Evolutionary conservation across 2,113 vertebrate genomes (phyloP).

Genomic region (Geothlypis trichas): DNA sequence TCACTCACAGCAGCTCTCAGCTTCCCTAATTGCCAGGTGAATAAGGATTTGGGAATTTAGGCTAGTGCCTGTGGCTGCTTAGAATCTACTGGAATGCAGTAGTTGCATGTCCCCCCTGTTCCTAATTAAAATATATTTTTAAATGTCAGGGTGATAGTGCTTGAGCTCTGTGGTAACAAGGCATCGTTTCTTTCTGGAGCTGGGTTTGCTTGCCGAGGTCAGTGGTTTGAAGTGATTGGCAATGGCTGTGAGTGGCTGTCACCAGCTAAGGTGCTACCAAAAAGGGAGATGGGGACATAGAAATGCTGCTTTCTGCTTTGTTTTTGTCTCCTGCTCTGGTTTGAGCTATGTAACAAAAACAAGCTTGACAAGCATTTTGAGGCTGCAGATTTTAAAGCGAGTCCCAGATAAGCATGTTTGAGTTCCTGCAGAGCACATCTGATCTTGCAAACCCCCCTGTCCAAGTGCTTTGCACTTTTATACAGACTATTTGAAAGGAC

Average conservation of each 20-base stretch:
- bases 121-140: slow-evolving; percentile 22
- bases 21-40: slow-evolving; percentile 60
- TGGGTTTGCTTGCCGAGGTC: neutral
- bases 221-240: neutral
- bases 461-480: neutral
- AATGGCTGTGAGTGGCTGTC: neutral
- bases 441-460: neutral
- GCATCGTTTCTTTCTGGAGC: neutral
- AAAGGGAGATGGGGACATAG: neutral
- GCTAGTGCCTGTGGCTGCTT: slow-evolving; percentile 6
- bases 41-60: slow-evolving; percentile 7
- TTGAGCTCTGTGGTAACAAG: neutral
- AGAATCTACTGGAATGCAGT: neutral
- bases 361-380: slow-evolving; percentile 33
- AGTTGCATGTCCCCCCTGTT: neutral
- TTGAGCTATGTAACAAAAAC: slow-evolving; percentile 7
- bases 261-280: neutral
- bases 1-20: slow-evolving; percentile 17
- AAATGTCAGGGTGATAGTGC: neutral
- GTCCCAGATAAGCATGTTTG: slow-evolving; percentile 1
- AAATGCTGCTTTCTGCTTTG: neutral
- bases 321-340: neutral
- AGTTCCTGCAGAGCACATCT: neutral
- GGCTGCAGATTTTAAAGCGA: neutral
- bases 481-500: neutral